Evolutionary conservation across 2,888 invertebrate species (phyloP).

Genomic region (Mythimna impura): DNA sequence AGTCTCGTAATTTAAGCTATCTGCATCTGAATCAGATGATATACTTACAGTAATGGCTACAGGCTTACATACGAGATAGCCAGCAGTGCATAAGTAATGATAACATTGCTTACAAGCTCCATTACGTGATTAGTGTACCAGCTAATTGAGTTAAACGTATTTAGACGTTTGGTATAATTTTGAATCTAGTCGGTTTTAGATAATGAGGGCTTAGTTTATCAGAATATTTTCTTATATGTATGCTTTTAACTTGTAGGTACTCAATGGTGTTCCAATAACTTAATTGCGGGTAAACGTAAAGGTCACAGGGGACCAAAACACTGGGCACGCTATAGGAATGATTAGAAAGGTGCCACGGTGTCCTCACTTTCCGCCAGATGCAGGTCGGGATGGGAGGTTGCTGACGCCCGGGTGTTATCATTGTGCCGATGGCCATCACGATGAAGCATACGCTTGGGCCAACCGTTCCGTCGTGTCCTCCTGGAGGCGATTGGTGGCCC

Average conservation of each 20-base stretch:
- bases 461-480: no score
- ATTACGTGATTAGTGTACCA: constrained; percentile 57
- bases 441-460: no score
- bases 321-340: no score
- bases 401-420: no score
- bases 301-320: no score
- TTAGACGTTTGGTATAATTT: constrained; percentile 21
- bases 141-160: constrained; percentile 47
- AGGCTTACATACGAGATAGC: constrained; percentile 26
- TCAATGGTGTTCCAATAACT: not conserved
- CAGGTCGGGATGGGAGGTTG: no score
- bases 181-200: constrained; percentile 1
- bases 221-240: not conserved
- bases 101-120: constrained; percentile 52
- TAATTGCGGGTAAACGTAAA: not conserved
- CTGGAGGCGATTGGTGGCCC: no score
- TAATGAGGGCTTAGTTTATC: not conserved
- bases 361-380: no score
- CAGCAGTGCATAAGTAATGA: constrained; percentile 46
- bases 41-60: constrained; percentile 1
- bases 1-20: not conserved
- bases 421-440: no score
- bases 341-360: no score
- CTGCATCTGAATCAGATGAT: constrained; percentile 6
- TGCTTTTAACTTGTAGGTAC: not conserved